Base-by-base conservation (phyloP, 37 sponge, comb jelly and placozoan genomes). In the Cliona cf. orientalis region DNA sequence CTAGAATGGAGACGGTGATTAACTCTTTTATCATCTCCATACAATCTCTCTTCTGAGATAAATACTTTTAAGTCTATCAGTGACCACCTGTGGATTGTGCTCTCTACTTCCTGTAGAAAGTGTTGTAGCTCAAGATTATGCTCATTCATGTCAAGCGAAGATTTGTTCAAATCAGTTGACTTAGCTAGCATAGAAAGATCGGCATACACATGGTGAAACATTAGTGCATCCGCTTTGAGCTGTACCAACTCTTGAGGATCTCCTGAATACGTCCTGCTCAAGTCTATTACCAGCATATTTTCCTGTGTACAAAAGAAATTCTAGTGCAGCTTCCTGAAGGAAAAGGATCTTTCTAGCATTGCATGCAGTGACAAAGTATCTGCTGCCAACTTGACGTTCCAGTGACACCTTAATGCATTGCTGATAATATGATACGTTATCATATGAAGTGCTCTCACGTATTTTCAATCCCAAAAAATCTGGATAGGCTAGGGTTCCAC, bases 121-220 rank as follows among this genome's bases (percentile, higher is more conserved):
- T 2, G 0, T 58, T 26, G 0, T 17, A 85, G 71, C 32, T 85
- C 86, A 31, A 69, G 26, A 22, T 85, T 78, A 31, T 85, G 86
- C 53, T n/a, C 26, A 56, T 69, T 77, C 78, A 85, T 85, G 31
- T 85, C 86, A 4, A 56, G 34, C 2, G 46, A 64, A 11, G 79
- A 78, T 63, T 85, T 85, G 2, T 34, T 22, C 32, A 85, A 46
- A 1, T 37, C 63, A 0, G 5, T 69, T 41, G 72, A 77, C 62
- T 84, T 84, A 3, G 69, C 72, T 21, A 84, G 42, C 23, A 39
- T 66, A 43, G 66, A 33, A 1, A 84, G 53, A 37, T 84, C 84
- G 66, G 84, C 75, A 66, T 84, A 84, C 28, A 84, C 69, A 64
- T 66, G 69, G 43, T 84, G 38, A 37, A 84, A 84, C 68, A 84